phyloP scores from a whole-genome alignment of 2,797 vertebrate genomes.

The Spizella passerina region DNA sequence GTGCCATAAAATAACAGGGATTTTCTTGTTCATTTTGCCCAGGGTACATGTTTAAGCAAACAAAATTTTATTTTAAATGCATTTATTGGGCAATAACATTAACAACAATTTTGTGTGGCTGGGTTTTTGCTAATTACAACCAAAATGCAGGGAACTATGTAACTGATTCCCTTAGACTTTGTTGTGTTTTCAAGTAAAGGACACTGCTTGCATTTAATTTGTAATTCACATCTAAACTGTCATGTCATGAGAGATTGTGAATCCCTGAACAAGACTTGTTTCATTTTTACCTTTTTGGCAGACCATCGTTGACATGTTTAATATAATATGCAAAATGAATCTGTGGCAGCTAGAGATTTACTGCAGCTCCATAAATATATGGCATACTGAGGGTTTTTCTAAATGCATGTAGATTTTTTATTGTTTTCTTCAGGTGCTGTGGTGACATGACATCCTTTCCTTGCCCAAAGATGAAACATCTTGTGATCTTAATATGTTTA shows the following conservation, averaged over 20 bases:
- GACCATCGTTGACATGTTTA: neutral
- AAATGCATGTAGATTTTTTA: neutral
- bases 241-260: neutral
- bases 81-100: neutral
- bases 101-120: neutral
- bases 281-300: neutral
- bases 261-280: neutral
- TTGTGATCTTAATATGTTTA: constrained; percentile 36
- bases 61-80: constrained; percentile 5
- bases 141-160: neutral
- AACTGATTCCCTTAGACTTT: neutral
- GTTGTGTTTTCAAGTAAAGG: neutral
- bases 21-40: constrained; percentile 87
- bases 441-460: neutral
- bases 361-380: neutral
- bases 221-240: neutral
- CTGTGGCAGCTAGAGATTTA: neutral
- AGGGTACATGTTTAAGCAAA: constrained; percentile 67
- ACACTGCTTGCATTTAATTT: neutral
- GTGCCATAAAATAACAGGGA: constrained; percentile 85
- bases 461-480: constrained; percentile 42
- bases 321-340: neutral
- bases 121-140: neutral
- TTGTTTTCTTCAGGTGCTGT: constrained; percentile 35
- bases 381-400: neutral